These are phyloP conservation scores for Rhaphigaster nebulosa DNA, from an alignment of 2,888 invertebrate species.

Conservation along the genomic window DNA sequence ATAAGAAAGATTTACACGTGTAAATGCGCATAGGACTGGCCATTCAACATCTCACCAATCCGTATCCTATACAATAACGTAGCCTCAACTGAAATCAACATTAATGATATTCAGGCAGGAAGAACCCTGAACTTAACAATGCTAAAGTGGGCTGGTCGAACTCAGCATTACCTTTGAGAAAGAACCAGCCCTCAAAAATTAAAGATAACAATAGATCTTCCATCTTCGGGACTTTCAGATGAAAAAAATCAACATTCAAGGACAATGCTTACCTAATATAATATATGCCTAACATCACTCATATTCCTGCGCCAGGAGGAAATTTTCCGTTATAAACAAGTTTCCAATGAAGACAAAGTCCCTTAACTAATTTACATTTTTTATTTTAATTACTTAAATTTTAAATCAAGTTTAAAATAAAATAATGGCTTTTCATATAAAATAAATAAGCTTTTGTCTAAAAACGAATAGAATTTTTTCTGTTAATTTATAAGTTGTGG, in stretches of 20 bases:
- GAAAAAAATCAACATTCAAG: background rate
- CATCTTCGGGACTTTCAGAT: background rate
- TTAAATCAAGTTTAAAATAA: too few species aligned
- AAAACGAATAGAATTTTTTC: too few species aligned
- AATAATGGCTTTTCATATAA: too few species aligned
- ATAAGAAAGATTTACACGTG: background rate
- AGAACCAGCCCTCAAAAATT: background rate
- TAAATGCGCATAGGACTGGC: background rate
- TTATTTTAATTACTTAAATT: too few species aligned
- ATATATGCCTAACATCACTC: too few species aligned
- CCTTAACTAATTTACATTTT: too few species aligned
- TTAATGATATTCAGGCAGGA: background rate
- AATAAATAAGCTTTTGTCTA: too few species aligned
- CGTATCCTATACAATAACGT: too few species aligned
- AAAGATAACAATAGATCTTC: background rate
- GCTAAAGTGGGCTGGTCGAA: background rate
- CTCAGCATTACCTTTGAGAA: background rate
- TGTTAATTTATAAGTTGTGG: too few species aligned
- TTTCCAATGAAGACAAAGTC: too few species aligned
- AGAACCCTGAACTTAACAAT: slow-evolving; percentile 12
- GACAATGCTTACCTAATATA: background rate
- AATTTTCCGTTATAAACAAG: too few species aligned
- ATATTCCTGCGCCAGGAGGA: background rate
- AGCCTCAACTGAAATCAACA: background rate
- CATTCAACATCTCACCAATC: background rate